Base-by-base conservation (phyloP, 1,140 invertebrate genomes). In the Drosophila nigrodunni region DNA sequence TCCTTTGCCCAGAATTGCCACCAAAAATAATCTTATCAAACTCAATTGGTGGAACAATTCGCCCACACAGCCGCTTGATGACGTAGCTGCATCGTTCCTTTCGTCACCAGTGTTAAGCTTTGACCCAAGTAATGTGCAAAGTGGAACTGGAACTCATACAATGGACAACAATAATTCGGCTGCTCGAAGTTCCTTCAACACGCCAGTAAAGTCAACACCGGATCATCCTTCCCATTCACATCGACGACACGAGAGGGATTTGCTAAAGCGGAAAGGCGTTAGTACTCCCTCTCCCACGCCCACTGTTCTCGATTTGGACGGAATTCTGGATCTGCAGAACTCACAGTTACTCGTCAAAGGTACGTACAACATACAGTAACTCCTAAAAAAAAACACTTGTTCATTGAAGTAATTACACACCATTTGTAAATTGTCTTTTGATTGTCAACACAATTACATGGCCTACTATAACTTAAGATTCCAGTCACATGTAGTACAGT, bases 21-120 rank as follows among this genome's bases (percentile, higher is more conserved):
- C 71, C 8, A 91, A 89, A 55, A 88, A 81, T 18, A 91, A 91
- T 65, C 30, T 77, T 1, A 60, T 91, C 1, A 91, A 91, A 50
- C 72, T 91, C 8, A 85, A 82, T 43, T 91, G 89, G 89, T 91
- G 89, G 89, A 72, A 91, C 60, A 72, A 91, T 60, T 79, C 88
- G 4, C 66, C 88, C 2, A 25, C 64, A 55, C 61, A 75, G 55
- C 43, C 67, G 9, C 13, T 58, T 6, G 69, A 71, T 11, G 69
- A 71, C 9, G 13, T 49, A 6, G 64, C 69, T 41, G 52, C 50
- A 8, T 49, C 39, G 13, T 52, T 61, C 35, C 21, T 64, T 7
- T 10, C 3, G 37, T 41, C 68, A 4, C 3, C 25, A 39, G 41
- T n/a, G 2, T 34, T 13, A 13, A 65, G 41, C 43, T 47, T 21